Conservation (phyloP, 2,113 vertebrate species). For the Seriola dumerili region DNA sequence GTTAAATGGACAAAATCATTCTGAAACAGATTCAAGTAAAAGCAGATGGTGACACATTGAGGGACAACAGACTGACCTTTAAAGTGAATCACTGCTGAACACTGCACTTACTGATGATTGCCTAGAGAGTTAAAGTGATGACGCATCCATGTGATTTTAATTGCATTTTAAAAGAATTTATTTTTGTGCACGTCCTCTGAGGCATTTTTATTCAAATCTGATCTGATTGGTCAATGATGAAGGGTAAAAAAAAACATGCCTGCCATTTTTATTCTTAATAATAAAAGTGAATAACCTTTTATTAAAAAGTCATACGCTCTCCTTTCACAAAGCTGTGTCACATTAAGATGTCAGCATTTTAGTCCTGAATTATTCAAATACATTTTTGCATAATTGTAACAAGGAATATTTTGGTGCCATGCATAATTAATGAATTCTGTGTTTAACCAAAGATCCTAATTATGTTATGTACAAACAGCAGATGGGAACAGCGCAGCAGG, state of each 20-base stretch:
- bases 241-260: background rate
- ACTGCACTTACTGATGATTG: no score
- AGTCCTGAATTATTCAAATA: constrained; percentile 43
- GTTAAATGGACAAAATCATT: no score
- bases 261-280: background rate
- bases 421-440: constrained; percentile 62
- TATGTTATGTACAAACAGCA: constrained; percentile 64
- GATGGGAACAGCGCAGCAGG: constrained; percentile 57
- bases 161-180: background rate
- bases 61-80: no score
- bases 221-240: background rate
- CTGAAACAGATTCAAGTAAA: no score
- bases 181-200: no score
- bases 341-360: constrained; percentile 16
- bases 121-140: no score
- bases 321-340: background rate
- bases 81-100: no score
- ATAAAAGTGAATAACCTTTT: background rate
- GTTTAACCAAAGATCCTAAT: constrained; percentile 70
- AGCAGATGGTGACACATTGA: no score
- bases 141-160: no score
- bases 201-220: background rate
- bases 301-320: background rate
- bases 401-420: constrained; percentile 35
- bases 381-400: constrained; percentile 30